phyloP scores from a whole-genome alignment of 2,888 invertebrate genomes.

The Drosophila demipolita region DNA sequence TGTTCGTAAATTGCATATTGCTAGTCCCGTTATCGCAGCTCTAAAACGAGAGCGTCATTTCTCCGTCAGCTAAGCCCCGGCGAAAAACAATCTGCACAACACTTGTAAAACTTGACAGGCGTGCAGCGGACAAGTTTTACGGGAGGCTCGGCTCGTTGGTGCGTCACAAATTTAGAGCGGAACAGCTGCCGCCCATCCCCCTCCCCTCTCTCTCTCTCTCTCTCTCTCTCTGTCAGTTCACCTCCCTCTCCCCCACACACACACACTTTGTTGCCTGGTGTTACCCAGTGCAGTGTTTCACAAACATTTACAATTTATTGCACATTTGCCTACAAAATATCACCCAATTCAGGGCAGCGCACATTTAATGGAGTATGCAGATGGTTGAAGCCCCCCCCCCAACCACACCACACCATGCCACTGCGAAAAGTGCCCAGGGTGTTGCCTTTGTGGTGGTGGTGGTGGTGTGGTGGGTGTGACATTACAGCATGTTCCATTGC shows the following conservation, averaged over 20 bases:
- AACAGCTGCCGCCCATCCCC: slow-evolving; percentile 46
- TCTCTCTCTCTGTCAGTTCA: neutral
- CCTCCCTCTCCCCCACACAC: neutral
- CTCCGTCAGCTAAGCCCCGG: slow-evolving; percentile 34
- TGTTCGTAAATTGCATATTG: slow-evolving; percentile 64
- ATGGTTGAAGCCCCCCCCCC: slow-evolving; percentile 16
- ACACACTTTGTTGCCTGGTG: neutral
- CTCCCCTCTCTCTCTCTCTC: neutral
- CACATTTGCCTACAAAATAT: slow-evolving; percentile 81
- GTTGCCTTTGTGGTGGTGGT: slow-evolving; percentile 1
- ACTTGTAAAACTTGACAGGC: slow-evolving; percentile 80
- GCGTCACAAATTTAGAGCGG: slow-evolving; percentile 61
- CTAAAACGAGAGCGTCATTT: slow-evolving; percentile 57
- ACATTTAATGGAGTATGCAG: slow-evolving; percentile 71
- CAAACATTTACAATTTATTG: slow-evolving; percentile 82
- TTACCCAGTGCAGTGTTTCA: slow-evolving; percentile 27
- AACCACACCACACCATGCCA: neutral
- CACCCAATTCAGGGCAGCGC: slow-evolving; percentile 70
- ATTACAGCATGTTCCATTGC: slow-evolving; percentile 83
- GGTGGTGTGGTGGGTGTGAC: slow-evolving; percentile 76
- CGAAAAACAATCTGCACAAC: slow-evolving; percentile 75
- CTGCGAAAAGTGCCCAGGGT: slow-evolving; percentile 1
- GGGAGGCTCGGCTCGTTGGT: slow-evolving; percentile 51
- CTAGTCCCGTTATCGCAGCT: slow-evolving; percentile 62
- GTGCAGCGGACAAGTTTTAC: slow-evolving; percentile 77